Evolutionary conservation across 2,888 invertebrate species (phyloP), one percentile per base, ranked within the genome.

Genomic region (Spodoptera exigua): DNA sequence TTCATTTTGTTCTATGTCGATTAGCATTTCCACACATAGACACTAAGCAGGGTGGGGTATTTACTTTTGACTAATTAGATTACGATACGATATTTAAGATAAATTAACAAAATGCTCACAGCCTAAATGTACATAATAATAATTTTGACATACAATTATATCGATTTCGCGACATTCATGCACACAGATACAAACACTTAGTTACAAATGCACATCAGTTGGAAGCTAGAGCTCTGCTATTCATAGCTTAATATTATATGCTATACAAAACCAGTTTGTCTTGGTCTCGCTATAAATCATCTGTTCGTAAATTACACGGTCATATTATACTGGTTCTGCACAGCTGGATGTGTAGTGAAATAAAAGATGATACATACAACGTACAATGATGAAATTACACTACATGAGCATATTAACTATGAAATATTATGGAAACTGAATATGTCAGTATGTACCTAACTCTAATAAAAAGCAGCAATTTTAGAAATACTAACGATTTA

Each of bases 51-150:
- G 76, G 72, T 72, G 67, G 70, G 64, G 60, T 70, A 60, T 67
- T 61, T 49, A 54, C 54, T 74, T 70, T 76, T 66, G 67, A 76
- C 77, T 80, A 80, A 76, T 71, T 73, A 75, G 62, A 72, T 75
- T 74, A 82, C 76, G 81, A 67, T 74, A 82, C 76, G 81, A 67
- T 67, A 82, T 86, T 88, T 83, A 87, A 82, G 86, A 75, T 70
- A 73, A 70, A 77, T 65, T 77, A 89, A 88, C 75, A 83, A 88
- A 88, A 85, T 83, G 83, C 81, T 92, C 92, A 93, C 91, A 92
- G 92, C 91, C 92, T 88, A 90, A 90, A 89, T 81, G 77, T 84
- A 89, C 87, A 77, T 68, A 60, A 61, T 83, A 79, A 85, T 80
- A 84, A 87, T 89, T 90, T 90, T 83, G 82, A 86, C 77, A 81